These are phyloP conservation scores for Spongia lamella DNA, from an alignment of 37 sponge, comb jelly and placozoan genomes.

Conservation along the genomic window DNA sequence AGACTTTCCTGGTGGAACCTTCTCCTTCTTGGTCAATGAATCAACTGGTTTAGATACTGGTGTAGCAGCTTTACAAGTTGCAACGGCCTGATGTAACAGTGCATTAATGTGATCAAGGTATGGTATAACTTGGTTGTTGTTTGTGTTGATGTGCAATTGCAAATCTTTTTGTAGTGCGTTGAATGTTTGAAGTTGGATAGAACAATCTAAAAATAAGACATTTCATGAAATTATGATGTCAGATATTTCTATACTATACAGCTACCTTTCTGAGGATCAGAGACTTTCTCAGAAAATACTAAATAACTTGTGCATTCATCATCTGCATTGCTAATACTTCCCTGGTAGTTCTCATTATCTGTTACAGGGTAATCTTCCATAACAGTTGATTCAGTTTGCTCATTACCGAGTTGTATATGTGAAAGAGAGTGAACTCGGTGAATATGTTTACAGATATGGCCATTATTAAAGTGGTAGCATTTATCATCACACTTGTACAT, in stretches of 20 bases:
- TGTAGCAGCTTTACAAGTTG: background rate
- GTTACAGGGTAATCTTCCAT: too few relatives aligned
- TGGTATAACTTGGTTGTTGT: background rate
- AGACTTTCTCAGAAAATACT: too few relatives aligned
- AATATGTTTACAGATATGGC: slow-evolving; percentile 31
- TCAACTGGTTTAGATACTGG: background rate
- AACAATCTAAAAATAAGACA: background rate
- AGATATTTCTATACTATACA: too few relatives aligned
- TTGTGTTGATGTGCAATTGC: background rate
- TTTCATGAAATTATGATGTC: too few relatives aligned
- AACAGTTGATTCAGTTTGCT: too few relatives aligned
- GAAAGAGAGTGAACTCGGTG: slow-evolving; percentile 19
- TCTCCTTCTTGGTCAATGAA: background rate
- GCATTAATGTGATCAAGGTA: slow-evolving; percentile 19
- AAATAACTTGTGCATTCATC: too few relatives aligned
- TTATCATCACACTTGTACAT: slow-evolving; percentile 36
- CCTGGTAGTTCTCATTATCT: too few relatives aligned
- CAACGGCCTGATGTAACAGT: slow-evolving; percentile 19
- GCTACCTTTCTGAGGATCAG: too few relatives aligned
- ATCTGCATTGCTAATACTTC: too few relatives aligned
- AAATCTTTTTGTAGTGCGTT: background rate
- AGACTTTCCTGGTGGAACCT: slow-evolving; percentile 25
- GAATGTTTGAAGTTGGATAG: slow-evolving; percentile 1
- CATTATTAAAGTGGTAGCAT: slow-evolving; percentile 40
- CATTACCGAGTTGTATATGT: background rate